Evolutionary conservation across 1,140 invertebrate genomes (phyloP).

Genomic region (Ips nitidus): DNA sequence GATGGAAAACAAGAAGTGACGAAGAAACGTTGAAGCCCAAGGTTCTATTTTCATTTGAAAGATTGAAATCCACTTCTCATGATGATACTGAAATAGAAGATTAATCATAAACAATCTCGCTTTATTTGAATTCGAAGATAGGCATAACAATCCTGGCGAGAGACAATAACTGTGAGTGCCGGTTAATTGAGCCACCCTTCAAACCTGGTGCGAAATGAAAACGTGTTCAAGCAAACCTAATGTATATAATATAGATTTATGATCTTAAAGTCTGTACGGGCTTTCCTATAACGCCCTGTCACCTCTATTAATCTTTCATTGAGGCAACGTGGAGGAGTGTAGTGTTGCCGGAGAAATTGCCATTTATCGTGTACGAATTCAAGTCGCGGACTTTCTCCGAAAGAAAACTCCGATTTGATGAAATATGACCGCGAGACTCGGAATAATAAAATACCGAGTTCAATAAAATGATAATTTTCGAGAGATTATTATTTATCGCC

Average conservation of each 20-base stretch:
- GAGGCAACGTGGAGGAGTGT: not conserved
- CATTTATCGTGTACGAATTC: slow-evolving; percentile 3
- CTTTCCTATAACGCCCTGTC: slow-evolving; percentile 11
- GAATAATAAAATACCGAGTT: not conserved
- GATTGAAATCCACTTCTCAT: no score
- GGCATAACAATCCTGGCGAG: no score
- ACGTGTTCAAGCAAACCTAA: slow-evolving; percentile 15
- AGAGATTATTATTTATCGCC: no score
- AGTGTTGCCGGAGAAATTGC: slow-evolving; percentile 4
- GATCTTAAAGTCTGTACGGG: slow-evolving; percentile 6
- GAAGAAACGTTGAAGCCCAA: no score
- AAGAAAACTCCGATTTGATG: not conserved
- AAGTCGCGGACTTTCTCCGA: not conserved
- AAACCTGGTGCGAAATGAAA: not conserved
- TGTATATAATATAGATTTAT: slow-evolving; percentile 13
- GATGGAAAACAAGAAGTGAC: no score
- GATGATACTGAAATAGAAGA: no score
- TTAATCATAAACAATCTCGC: no score
- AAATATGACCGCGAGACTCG: not conserved
- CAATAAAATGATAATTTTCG: no score
- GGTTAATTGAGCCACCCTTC: slow-evolving; percentile 9
- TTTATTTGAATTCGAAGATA: no score
- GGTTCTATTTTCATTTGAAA: no score
- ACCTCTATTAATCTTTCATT: slow-evolving; percentile 10
- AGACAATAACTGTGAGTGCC: slow-evolving; percentile 1